Percentiles rank a stretch among this genome's conserved stretches.
phyloP scores from a whole-genome alignment of 1,140 invertebrate genomes.

The Berghia stephanieae region DNA sequence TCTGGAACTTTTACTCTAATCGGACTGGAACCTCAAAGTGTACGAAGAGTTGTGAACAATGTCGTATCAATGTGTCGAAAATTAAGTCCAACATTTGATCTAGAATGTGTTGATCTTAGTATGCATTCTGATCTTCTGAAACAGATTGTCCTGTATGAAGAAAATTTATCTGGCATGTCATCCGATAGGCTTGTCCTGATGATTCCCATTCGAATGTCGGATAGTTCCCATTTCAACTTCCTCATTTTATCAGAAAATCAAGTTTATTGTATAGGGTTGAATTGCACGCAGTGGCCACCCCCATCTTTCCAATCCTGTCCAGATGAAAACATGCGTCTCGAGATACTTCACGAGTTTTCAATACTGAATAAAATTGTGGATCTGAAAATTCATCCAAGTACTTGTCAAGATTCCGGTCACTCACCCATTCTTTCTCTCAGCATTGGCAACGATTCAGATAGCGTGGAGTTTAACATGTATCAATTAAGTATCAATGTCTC shows the following conservation, averaged over 20 bases:
- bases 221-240: conserved; percentile 29
- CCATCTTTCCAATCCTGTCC: conserved; percentile 47
- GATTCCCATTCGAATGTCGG: conserved; percentile 35
- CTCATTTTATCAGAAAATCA: conserved; percentile 55
- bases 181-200: conserved; percentile 50
- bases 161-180: conserved; percentile 42
- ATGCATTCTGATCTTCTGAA: conserved; percentile 48
- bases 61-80: conserved; percentile 26
- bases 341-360: conserved; percentile 51
- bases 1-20: conserved; percentile 58
- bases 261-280: conserved; percentile 51
- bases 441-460: neutral
- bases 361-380: conserved; percentile 55
- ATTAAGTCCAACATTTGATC: conserved; percentile 22
- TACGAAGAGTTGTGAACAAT: conserved; percentile 50
- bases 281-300: conserved; percentile 52
- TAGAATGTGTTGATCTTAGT: conserved; percentile 48
- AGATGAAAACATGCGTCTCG: conserved; percentile 41
- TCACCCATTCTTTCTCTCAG: neutral
- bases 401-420: too few relatives aligned
- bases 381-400: conserved; percentile 45
- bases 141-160: conserved; percentile 46
- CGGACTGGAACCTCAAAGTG: conserved; percentile 44
- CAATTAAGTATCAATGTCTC: neutral
- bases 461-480: neutral